These are phyloP conservation scores for Drosophila lutescens DNA, from an alignment of 2,888 invertebrate genomes.

Conservation along the genomic window DNA sequence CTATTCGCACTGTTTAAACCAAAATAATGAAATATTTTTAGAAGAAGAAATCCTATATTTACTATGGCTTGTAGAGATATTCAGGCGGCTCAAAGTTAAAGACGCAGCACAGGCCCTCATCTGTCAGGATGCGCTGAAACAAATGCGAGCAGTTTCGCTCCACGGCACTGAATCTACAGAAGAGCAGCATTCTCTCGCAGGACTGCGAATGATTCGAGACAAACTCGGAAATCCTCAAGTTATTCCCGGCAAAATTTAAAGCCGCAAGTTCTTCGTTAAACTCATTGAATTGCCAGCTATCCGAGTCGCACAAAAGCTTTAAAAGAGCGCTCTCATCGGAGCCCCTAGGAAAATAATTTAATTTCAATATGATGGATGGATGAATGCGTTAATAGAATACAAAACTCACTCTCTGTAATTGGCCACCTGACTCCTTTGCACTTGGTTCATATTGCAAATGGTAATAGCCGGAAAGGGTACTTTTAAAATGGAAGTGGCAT, in stretches of 20 bases:
- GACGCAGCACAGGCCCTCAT: constrained; percentile 93
- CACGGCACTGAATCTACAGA: constrained; percentile 88
- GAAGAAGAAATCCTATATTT: constrained; percentile 9
- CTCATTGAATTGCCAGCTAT: constrained; percentile 14
- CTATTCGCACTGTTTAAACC: constrained; percentile 1
- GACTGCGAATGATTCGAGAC: constrained; percentile 66
- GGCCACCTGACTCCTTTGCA: constrained; percentile 87
- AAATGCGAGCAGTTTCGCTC: constrained; percentile 87
- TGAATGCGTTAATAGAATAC: too few species aligned
- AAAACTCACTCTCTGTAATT: constrained; percentile 81
- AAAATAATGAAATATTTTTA: neutral
- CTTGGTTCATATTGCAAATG: constrained; percentile 93
- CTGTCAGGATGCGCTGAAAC: constrained; percentile 91
- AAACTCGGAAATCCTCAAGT: constrained; percentile 61
- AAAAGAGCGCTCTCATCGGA: constrained; percentile 63
- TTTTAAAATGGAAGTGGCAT: constrained; percentile 87
- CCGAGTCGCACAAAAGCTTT: constrained; percentile 57
- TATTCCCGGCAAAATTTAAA: constrained; percentile 40
- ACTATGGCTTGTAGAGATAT: constrained; percentile 65
- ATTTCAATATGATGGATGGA: neutral
- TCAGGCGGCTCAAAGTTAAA: constrained; percentile 90
- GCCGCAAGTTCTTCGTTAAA: constrained; percentile 6
- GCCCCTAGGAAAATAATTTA: constrained; percentile 40
- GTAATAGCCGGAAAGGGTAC: constrained; percentile 94
- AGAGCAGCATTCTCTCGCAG: constrained; percentile 84